Evolutionary conservation across 2,113 vertebrate species (phyloP).

Genomic region (Triplophysa rosa): DNA sequence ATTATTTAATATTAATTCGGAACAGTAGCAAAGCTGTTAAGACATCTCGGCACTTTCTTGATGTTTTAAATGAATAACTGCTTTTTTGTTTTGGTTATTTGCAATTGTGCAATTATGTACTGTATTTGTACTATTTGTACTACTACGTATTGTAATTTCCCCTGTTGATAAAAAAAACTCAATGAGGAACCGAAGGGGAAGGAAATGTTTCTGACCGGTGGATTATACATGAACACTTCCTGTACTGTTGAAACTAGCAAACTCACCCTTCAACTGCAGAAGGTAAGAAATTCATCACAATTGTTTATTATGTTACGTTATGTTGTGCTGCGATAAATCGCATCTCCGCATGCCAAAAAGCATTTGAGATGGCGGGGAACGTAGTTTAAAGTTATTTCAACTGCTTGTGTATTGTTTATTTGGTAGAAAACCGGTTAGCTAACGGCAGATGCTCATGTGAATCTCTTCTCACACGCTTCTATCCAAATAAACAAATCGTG

Average conservation of each 20-base stretch:
- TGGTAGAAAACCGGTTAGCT: background rate
- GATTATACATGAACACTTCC: slow-evolving; percentile 55
- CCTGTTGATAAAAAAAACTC: background rate
- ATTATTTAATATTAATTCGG: no score
- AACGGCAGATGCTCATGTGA: background rate
- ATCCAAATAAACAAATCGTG: background rate
- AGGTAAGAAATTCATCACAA: slow-evolving; percentile 59
- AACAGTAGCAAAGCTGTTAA: no score
- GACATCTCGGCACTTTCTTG: no score
- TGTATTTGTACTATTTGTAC: no score
- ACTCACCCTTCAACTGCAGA: slow-evolving; percentile 70
- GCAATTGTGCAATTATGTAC: no score
- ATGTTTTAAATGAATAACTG: no score
- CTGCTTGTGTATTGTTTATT: slow-evolving; percentile 1
- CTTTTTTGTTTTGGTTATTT: no score
- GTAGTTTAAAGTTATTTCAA: slow-evolving; percentile 1
- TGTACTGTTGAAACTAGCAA: slow-evolving; percentile 70
- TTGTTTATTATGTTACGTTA: background rate
- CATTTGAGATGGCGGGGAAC: background rate
- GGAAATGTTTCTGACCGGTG: slow-evolving; percentile 5
- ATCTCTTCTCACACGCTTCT: background rate
- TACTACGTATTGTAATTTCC: no score
- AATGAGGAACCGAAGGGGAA: slow-evolving; percentile 32
- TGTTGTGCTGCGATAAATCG: background rate
- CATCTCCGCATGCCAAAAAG: background rate